These are phyloP conservation scores for Polyergus mexicanus DNA, from an alignment of 1,140 invertebrate species.

Conservation along the genomic window DNA sequence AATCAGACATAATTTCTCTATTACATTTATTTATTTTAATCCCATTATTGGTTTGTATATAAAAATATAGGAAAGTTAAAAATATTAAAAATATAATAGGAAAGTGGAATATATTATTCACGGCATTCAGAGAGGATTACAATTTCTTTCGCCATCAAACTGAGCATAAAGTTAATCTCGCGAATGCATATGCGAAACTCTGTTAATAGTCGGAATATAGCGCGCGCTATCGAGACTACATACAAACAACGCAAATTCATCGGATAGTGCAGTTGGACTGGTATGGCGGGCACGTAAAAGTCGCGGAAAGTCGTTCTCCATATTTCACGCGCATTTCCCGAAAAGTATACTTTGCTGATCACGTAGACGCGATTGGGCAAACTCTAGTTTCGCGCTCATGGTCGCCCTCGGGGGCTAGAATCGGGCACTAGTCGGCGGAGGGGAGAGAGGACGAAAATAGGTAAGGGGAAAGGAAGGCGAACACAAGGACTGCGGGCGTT, in stretches of 20 bases:
- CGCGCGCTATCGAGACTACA: constrained; percentile 50
- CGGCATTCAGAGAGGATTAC: constrained; percentile 27
- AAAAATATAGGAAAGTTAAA: neutral
- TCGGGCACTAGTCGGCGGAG: constrained; percentile 51
- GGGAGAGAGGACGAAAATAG: constrained; percentile 44
- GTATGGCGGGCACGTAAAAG: constrained; percentile 45
- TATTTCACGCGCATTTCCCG: constrained; percentile 66
- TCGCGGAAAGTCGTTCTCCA: constrained; percentile 63
- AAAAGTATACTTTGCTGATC: constrained; percentile 66
- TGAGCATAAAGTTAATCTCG: constrained; percentile 62
- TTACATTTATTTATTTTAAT: neutral
- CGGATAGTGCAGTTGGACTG: neutral
- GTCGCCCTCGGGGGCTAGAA: constrained; percentile 70
- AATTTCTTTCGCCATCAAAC: constrained; percentile 56
- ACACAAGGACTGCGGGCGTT: constrained; percentile 52
- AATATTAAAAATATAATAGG: neutral
- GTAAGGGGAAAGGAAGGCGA: constrained; percentile 61
- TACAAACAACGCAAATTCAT: constrained; percentile 57
- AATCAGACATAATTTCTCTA: neutral
- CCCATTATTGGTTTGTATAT: neutral
- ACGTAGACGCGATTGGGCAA: constrained; percentile 73
- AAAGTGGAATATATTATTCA: constrained; percentile 65
- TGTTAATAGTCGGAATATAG: constrained; percentile 53
- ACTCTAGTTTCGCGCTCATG: constrained; percentile 75
- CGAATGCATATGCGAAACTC: constrained; percentile 55